A percentile compares a stretch with the other conserved stretches of the same genome.
Conservation (phyloP, 2,888 invertebrate species). For the Chirona hameri region DNA sequence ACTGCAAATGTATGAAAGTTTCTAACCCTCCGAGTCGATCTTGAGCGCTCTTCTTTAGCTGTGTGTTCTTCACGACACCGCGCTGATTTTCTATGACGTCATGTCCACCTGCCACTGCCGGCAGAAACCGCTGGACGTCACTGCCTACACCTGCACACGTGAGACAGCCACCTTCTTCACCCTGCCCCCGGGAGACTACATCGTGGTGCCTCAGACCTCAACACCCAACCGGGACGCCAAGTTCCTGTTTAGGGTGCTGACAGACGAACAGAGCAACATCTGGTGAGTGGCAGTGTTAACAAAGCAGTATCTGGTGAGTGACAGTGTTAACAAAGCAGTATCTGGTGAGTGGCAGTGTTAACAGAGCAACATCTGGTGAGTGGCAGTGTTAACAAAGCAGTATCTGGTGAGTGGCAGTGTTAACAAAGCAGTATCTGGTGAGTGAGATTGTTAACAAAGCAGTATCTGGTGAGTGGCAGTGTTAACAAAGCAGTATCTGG, state of each 20-base stretch:
- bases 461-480: too few relatives aligned
- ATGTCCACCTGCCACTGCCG: too few relatives aligned
- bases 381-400: neutral
- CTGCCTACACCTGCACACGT: constrained; percentile 61
- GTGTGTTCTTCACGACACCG: too few relatives aligned
- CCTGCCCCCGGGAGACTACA: constrained; percentile 68
- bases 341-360: too few relatives aligned
- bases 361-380: constrained; percentile 67
- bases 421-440: constrained; percentile 69
- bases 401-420: too few relatives aligned
- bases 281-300: constrained; percentile 53
- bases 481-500: constrained; percentile 70
- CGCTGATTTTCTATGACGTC: too few relatives aligned
- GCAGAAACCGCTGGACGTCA: constrained; percentile 63
- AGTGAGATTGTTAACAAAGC: constrained; percentile 38
- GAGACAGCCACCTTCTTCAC: constrained; percentile 71
- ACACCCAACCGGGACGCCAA: constrained; percentile 64
- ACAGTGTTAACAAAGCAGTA: neutral
- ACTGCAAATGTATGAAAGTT: too few relatives aligned
- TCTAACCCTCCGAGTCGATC: too few relatives aligned
- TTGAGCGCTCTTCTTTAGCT: too few relatives aligned
- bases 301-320: constrained; percentile 47
- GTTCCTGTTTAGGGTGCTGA: constrained; percentile 66
- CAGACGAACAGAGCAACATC: constrained; percentile 68
- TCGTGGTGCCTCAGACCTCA: constrained; percentile 68